Evolutionary conservation across 2,888 invertebrate genomes (phyloP), one percentile per base, ranked within the genome.

Genomic region (Stenoptilia bipunctidactyla): DNA sequence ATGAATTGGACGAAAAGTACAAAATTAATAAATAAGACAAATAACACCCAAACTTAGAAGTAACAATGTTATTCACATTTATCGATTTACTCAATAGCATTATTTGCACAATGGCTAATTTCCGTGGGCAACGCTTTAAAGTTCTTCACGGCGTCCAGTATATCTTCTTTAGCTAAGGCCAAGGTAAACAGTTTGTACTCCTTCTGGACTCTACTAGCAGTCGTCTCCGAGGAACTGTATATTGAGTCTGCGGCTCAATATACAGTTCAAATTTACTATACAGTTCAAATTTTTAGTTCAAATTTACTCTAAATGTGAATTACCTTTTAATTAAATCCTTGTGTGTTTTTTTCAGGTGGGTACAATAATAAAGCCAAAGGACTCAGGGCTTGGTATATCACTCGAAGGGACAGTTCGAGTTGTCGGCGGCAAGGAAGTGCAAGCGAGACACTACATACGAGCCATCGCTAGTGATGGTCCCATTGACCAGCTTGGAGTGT

Each of bases 371-470:
- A 96, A 95, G 67, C 93, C 92, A 50, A 87, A 87, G 36, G 91
- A 92, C 57, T 92, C 91, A 37, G 96, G 96, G 1, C 84, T 97
- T 20, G 96, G 97, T 0, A 94, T 97, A 48, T 96, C 94, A 34
- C 76, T 96, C 40, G 96, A 96, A 66, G 96, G 97, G 9, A 97
- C 97, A 0, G 96, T 96, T 4, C 93, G 97, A 45, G 95, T 97
- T 13, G 80, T 80, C 10, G 93, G 91, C 45, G 93, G 93, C 51
- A 94, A 95, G 0, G 90, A 91, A 54, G 91, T 96, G 8, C 88
- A 95, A 43, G 96, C 97, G 1, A 92, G 97, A 62, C 97, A 97
- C 70, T 96, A 95, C 73, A 96, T 97, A 51, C 86, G 96, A 39
- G 94, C 94, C 15, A 92, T 97, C 45, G 86, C 96, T 8, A 91